Evolutionary conservation across 2,797 vertebrate genomes (phyloP).

Genomic region (Trematomus bernacchii): DNA sequence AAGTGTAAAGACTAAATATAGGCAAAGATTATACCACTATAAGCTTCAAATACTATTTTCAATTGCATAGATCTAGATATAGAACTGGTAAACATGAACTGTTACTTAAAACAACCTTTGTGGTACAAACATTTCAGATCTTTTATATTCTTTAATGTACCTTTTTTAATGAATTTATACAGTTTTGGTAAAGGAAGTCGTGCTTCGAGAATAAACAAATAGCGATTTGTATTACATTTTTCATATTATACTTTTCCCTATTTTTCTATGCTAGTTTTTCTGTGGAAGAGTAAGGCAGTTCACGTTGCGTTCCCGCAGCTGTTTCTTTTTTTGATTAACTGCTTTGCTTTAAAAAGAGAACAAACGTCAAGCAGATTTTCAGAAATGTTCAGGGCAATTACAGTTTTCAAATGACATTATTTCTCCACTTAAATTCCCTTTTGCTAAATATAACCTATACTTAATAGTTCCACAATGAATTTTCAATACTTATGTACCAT

Average conservation of each 20-base stretch:
- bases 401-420: constrained; percentile 73
- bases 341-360: constrained; percentile 54
- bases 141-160: not conserved
- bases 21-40: constrained; percentile 23
- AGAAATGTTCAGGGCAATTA: constrained; percentile 63
- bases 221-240: too few relatives aligned
- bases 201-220: too few relatives aligned
- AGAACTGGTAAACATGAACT: not conserved
- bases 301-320: constrained; percentile 46
- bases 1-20: constrained; percentile 37
- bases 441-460: constrained; percentile 55
- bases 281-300: not conserved
- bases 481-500: constrained; percentile 58
- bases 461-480: constrained; percentile 66
- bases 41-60: constrained; percentile 5
- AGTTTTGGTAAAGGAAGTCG: too few relatives aligned
- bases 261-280: constrained; percentile 3
- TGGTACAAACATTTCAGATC: not conserved
- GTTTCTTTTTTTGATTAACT: constrained; percentile 46
- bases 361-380: constrained; percentile 64
- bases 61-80: constrained; percentile 3
- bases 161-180: not conserved
- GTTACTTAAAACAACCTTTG: not conserved
- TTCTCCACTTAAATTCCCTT: constrained; percentile 71
- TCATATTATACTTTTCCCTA: not conserved